A percentile compares a stretch with the other conserved stretches of the same genome.
phyloP scores from a whole-genome alignment of 2,888 invertebrate species.

The Allygus modestus region DNA sequence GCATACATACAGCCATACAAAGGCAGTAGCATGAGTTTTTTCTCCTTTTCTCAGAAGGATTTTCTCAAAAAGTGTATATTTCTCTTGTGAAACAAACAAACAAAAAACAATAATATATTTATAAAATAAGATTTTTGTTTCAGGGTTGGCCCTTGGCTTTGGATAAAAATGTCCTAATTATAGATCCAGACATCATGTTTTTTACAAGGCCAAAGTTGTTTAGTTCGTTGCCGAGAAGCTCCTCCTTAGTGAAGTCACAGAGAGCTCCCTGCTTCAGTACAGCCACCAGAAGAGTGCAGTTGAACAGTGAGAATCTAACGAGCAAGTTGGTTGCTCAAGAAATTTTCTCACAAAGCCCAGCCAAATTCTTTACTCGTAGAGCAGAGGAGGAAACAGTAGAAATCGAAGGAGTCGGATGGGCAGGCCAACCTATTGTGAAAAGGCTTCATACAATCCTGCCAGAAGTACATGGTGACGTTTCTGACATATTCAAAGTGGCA shows the following conservation, averaged over 20 bases:
- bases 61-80: too few species aligned
- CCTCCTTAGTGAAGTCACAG: not conserved
- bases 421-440: constrained; percentile 30
- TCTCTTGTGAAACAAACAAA: too few species aligned
- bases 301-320: not conserved
- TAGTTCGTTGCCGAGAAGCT: not conserved
- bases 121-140: not conserved
- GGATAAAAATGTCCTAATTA: not conserved
- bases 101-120: too few species aligned
- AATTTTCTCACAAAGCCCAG: not conserved
- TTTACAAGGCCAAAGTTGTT: not conserved
- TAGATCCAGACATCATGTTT: not conserved
- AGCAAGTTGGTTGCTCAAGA: not conserved
- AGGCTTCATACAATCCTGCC: constrained; percentile 13
- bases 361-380: constrained; percentile 10
- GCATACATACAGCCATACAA: too few species aligned
- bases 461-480: not conserved
- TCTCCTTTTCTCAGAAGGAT: too few species aligned
- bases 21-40: too few species aligned
- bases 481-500: not conserved
- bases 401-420: constrained; percentile 14
- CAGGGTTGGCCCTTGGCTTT: not conserved
- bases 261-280: constrained; percentile 14
- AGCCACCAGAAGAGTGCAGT: not conserved
- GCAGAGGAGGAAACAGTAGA: not conserved